Evolutionary conservation across 1,140 invertebrate species (phyloP).

Genomic region (Danaus plexippus): DNA sequence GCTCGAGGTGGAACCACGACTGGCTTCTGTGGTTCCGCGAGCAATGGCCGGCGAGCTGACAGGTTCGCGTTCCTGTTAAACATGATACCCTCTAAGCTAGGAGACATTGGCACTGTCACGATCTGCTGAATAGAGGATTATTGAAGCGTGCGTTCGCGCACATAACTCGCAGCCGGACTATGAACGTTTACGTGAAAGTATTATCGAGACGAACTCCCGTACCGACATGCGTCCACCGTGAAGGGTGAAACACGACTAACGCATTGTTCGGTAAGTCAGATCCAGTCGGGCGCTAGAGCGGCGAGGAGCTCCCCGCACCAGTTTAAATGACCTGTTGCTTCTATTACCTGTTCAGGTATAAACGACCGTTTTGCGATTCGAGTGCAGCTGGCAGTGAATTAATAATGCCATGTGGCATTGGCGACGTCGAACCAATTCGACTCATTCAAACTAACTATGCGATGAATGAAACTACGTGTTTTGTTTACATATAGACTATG

Average conservation of each 20-base stretch:
- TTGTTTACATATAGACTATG: constrained; percentile 34
- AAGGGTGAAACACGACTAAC: constrained; percentile 33
- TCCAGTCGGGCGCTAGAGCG: constrained; percentile 18
- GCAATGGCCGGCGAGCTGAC: constrained; percentile 62
- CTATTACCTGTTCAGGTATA: constrained; percentile 65
- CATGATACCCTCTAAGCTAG: constrained; percentile 66
- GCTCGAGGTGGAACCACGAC: constrained; percentile 56
- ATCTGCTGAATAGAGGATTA: constrained; percentile 33
- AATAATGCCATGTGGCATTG: constrained; percentile 46
- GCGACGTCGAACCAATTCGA: constrained; percentile 27
- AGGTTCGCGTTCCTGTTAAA: constrained; percentile 67
- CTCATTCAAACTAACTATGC: constrained; percentile 46
- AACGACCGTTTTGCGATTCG: constrained; percentile 43
- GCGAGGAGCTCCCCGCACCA: constrained; percentile 42
- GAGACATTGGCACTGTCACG: constrained; percentile 68
- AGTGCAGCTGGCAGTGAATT: constrained; percentile 56
- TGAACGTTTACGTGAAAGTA: constrained; percentile 52
- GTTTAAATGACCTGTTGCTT: constrained; percentile 64
- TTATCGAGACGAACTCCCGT: constrained; percentile 24
- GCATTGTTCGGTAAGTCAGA: constrained; percentile 2
- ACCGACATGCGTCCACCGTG: constrained; percentile 16
- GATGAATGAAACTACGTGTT: constrained; percentile 55
- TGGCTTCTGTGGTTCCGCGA: constrained; percentile 63
- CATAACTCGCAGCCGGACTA: constrained; percentile 50
- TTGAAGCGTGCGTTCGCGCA: constrained; percentile 55